phyloP scores from a whole-genome alignment of 2,797 vertebrate species.

The Sebastes nivosus region DNA sequence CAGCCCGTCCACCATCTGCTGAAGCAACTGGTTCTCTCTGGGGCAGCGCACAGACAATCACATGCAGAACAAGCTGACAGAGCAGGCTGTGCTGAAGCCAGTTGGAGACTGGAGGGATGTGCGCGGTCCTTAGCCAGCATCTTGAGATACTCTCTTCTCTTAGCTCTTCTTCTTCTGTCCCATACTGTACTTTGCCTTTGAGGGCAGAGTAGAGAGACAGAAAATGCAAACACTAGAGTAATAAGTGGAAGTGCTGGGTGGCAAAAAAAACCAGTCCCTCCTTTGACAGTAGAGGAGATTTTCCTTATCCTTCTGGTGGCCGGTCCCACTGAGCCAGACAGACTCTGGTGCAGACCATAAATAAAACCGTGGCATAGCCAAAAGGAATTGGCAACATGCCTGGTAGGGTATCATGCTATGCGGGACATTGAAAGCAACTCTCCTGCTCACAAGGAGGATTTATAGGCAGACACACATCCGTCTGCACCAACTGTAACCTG shows the following conservation, averaged over 20 bases:
- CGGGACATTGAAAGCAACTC: not conserved
- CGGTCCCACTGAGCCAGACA: not conserved
- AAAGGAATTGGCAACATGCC: not conserved
- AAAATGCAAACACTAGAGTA: not conserved
- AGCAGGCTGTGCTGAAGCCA: not conserved
- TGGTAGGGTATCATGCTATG: not conserved
- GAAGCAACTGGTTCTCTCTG: not conserved
- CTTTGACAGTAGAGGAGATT: not conserved
- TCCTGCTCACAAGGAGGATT: not conserved
- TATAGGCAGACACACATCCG: not conserved
- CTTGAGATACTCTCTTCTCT: not conserved
- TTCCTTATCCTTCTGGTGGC: not conserved
- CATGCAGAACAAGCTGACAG: conserved; percentile 20
- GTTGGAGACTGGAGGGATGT: not conserved
- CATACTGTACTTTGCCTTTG: not conserved
- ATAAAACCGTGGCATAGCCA: not conserved
- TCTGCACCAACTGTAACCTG: not conserved
- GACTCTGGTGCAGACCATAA: not conserved
- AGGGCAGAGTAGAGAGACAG: not conserved
- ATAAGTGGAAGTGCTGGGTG: not conserved
- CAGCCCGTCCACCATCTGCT: not conserved
- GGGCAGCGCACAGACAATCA: conserved; percentile 1
- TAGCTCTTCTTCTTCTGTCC: not conserved
- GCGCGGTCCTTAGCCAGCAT: not conserved
- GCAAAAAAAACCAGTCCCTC: not conserved